These are phyloP conservation scores for Pseudois nayaur DNA, from an alignment of 2,113 vertebrate species.

Conservation along the genomic window DNA sequence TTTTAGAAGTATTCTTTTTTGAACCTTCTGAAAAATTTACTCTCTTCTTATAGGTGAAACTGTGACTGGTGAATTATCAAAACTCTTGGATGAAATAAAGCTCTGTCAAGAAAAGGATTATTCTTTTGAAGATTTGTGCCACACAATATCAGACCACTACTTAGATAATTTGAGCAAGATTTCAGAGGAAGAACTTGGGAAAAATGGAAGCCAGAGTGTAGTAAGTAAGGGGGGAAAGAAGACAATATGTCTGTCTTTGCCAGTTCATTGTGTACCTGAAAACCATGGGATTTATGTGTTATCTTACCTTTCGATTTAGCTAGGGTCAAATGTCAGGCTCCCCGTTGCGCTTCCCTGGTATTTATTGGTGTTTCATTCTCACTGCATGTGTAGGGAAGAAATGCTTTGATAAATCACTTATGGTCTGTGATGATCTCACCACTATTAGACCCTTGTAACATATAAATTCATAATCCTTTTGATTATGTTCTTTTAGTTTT, in stretches of 20 bases:
- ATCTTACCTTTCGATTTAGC: not conserved
- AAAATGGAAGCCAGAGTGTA: constrained; percentile 88
- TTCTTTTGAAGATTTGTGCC: constrained; percentile 96
- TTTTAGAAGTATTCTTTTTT: constrained; percentile 9
- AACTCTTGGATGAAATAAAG: constrained; percentile 96
- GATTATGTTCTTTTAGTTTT: not conserved
- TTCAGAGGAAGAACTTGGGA: constrained; percentile 90
- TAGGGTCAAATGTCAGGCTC: not conserved
- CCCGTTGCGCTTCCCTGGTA: not conserved
- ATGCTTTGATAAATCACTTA: not conserved
- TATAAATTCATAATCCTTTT: not conserved
- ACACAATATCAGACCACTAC: constrained; percentile 94
- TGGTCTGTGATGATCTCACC: not conserved
- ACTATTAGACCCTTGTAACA: not conserved
- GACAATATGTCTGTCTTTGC: not conserved
- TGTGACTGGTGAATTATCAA: constrained; percentile 95
- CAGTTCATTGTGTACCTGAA: not conserved
- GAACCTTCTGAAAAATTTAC: not conserved
- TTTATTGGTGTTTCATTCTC: not conserved
- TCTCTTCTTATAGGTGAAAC: constrained; percentile 86
- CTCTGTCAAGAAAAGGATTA: constrained; percentile 95
- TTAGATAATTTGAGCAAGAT: constrained; percentile 94
- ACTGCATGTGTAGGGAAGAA: not conserved
- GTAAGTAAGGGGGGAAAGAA: constrained; percentile 80
- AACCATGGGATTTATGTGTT: not conserved